Evolutionary conservation across 2,113 vertebrate species (phyloP), one percentile per base, ranked within the genome.

Genomic region (Silurus asotus): DNA sequence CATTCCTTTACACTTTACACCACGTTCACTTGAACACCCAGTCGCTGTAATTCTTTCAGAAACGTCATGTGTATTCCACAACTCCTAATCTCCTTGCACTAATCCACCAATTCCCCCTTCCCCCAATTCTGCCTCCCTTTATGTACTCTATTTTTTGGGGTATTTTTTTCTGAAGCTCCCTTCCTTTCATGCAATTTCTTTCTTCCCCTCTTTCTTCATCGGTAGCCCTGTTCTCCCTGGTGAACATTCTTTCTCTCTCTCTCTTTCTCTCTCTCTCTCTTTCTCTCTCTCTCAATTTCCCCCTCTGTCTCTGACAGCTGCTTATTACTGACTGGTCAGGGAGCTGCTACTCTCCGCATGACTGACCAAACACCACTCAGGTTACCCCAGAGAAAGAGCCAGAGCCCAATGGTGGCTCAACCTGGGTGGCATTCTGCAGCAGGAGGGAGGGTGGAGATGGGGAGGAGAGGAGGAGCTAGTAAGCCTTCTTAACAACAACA

Each of bases 341-440:
- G 94, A 91, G 86, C 93, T 93, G 93, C 92, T 84, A 92, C 93
- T 94, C 93, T 86, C 93, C 94, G 94, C 86, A 87, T 87, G 86
- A 87, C 80, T 87, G 86, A 87, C 86, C 86, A 87, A 87, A 87
- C 86, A 82, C 86, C 86, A 87, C 93, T 93, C 94, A 92, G 95
- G 94, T 94, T 95, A 95, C 95, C 94, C 94, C 86, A 91, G 90
- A 88, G 91, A 89, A 90, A 65, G 89, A 84, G 89, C 81, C 56
- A 85, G 84, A 80, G 81, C 84, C 92, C 88, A 93, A 95, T 89
- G 93, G 91, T 91, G 90, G 92, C 93, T 93, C 95, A 94, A 95
- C 95, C 94, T 96, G 95, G 95, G 95, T 96, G 95, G 95, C 93
- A 95, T 94, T 92, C 48, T 69, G 88, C 76, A 88, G 78, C 86